Evolutionary conservation across 2,888 invertebrate species (phyloP), one percentile per base, ranked within the genome.

Genomic region (Mythimna loreyi): DNA sequence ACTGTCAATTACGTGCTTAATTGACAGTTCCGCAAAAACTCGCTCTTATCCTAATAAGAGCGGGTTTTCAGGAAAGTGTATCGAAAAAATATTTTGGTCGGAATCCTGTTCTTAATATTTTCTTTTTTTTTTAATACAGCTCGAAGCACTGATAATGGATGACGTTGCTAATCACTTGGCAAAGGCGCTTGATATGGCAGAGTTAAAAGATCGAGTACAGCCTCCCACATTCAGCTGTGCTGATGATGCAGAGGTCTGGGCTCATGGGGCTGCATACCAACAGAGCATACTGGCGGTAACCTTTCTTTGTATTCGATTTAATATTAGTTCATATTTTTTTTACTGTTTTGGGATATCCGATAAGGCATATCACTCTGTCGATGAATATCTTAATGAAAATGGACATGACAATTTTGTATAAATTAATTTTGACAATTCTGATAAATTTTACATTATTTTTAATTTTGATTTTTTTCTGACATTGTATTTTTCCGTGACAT

Each of bases 141-240:
- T 90, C 16, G 94, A 94, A 78, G 89, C 92, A 1, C 82, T 95
- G 13, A 83, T 95, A 63, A 90, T 94, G 92, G 92, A 93, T 67
- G 96, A 96, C 67, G 88, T 95, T 68, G 91, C 93, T 28, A 93
- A 92, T 72, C 95, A 95, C 67, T 68, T 96, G 1, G 78, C 92
- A 5, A 89, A 90, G 75, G 89, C 95, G 7, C 75, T 93, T 3
- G 85, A 89, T 55, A 80, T 80, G 5, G 85, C 88, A 28, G 70
- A 73, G 13, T 53, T 75, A 16, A 77, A 83, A 5, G 59, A 60
- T 52, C 25, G 9, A 2, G 28, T 3, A 21, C 83, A 82, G 58
- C 91, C 89, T 36, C 79, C 86, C 21, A 75, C 70, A 23, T 82
- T 87, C 30, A 76, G 92, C 16, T 95, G 94, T 67, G 88, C 87